Base-by-base conservation (phyloP, 1,140 invertebrate genomes). In the Penaeus chinensis region DNA sequence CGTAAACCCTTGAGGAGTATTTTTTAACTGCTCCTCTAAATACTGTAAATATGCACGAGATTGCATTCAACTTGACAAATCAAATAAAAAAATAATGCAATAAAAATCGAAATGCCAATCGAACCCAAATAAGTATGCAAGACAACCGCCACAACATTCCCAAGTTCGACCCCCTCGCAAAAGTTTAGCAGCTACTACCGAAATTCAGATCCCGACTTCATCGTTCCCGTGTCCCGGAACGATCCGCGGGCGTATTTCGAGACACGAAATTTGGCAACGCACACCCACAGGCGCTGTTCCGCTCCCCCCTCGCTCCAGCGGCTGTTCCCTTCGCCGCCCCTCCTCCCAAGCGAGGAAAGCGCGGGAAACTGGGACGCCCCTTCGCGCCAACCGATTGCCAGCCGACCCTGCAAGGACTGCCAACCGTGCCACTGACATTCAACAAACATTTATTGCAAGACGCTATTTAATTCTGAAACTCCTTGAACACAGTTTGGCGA, bases 331-430 rank as follows among this genome's bases (percentile, higher is more conserved):
- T 77, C 71, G 8, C 7, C 60, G 18, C 13, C 19, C 66, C 60
- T 19, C 85, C 85, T 80, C 85, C 85, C 85, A 19, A 54, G 27
- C 27, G 60, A 76, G 65, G 85, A 87, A 87, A 87, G 85, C 85
- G 85, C 85, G 85, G 85, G 85, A 87, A 87, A 81, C 80, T 76
- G 69, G 79, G 85, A 82, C 79, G 85, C 85, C 85, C 79, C 61
- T 87, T 87, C 85, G 79, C 85, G 80, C 85, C 85, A 87, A 77
- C 71, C 62, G 82, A 84, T 77, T 84, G 71, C 82, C 69, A 61
- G 54, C 76, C 54, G 61, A 86, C 85, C 47, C 60, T 32, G 74
- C 74, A 60, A 87, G 79, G 69, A 47, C 22, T 82, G 82, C 85
- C 85, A 87, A 87, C 85, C 84, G 20, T 32, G 20, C 63, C 13